Evolutionary conservation across 2,113 vertebrate species (phyloP), one percentile per base, ranked within the genome.

Genomic region (Furnarius figulus): DNA sequence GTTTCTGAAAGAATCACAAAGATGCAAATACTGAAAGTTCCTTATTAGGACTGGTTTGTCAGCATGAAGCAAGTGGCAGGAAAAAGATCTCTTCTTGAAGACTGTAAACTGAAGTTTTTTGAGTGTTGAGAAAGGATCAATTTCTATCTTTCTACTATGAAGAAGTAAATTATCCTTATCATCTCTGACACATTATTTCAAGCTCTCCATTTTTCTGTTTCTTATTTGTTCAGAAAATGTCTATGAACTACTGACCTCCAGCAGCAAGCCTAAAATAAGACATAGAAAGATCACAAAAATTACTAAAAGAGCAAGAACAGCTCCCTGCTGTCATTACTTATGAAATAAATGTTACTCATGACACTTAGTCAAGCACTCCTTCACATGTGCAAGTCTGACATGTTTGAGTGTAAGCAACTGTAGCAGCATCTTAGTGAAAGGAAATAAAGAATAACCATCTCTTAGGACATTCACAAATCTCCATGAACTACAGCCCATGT

Each of bases 21-120:
- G 94, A 97, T 97, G 94, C 95, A 98, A 98, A 98, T 97, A 97
- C 91, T 96, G 68, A 83, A 97, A 98, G 92, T 98, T 98, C 87
- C 77, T 96, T 96, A 85, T 96, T 95, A 97, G 74, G 96, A 96
- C 76, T 95, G 76, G 84, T 92, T 92, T 72, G 94, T 91, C 86
- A 88, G 75, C 84, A 93, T 42, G 71, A 92, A 92, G 33, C 31
- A 93, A 95, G 96, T 37, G 56, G 53, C 77, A 97, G 83, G 76
- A 23, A 84, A 93, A 90, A 61, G 46, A 70, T 77, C 17, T 78
- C 94, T 91, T 92, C 94, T 95, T 72, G 67, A 95, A 96, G 97
- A 94, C 39, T 15, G 10, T 68, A 95, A 96, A 91, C 91, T 90
- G 67, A 98, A 97, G 89, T 97, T 98, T 93, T 90, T 94, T 81